phyloP scores from a whole-genome alignment of 2,113 vertebrate species.

The Albula glossodonta region DNA sequence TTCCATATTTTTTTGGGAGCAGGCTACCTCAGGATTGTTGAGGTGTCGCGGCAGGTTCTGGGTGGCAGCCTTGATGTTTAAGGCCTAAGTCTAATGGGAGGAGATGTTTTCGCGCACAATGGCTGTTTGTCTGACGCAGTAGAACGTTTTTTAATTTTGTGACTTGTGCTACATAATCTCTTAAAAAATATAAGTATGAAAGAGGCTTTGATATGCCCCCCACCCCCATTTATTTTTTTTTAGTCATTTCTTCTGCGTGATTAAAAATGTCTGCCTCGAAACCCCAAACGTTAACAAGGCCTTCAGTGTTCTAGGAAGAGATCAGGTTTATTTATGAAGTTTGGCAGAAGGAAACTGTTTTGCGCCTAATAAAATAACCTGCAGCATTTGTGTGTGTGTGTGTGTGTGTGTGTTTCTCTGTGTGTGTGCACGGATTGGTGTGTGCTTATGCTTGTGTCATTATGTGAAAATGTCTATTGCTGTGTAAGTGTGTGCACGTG shows the following conservation, averaged over 20 bases:
- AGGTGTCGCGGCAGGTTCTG: not conserved
- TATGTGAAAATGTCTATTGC: no score
- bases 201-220: not conserved
- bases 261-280: slow-evolving; percentile 1
- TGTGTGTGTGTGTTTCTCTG: not conserved
- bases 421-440: not conserved
- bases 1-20: not conserved
- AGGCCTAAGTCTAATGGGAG: not conserved
- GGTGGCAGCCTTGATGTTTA: not conserved
- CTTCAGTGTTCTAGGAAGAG: not conserved
- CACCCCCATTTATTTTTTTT: not conserved
- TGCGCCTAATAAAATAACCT: slow-evolving; percentile 1
- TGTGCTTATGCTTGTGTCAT: not conserved
- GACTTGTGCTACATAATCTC: not conserved
- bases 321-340: slow-evolving; percentile 10
- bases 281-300: not conserved
- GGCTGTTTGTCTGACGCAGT: not conserved
- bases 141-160: not conserved
- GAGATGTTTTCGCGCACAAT: not conserved
- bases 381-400: not conserved
- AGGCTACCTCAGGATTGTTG: not conserved
- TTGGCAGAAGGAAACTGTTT: not conserved
- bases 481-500: not conserved
- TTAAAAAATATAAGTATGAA: not conserved
- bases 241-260: not conserved